Conservation (phyloP, 2,888 invertebrate genomes). For the Dexiosoma caninum region DNA sequence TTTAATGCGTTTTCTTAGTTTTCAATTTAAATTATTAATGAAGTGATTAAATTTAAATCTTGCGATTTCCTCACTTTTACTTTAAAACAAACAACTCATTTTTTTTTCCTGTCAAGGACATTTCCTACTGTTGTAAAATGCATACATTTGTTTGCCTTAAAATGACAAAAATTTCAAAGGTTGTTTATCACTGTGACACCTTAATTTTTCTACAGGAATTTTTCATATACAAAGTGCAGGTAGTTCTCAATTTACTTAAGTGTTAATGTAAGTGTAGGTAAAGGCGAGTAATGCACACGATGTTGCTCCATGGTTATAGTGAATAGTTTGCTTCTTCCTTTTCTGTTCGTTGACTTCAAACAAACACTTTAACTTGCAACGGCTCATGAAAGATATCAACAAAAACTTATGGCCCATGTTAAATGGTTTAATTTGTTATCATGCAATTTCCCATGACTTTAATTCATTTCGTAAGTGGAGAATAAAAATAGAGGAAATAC, state of each 20-base stretch:
- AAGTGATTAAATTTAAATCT: too few species aligned
- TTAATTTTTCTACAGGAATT: slow-evolving; percentile 16
- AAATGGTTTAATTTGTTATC: slow-evolving; percentile 60
- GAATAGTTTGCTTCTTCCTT: neutral
- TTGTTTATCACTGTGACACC: slow-evolving; percentile 20
- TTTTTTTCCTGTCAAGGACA: neutral
- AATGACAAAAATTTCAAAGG: neutral
- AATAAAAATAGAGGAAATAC: neutral
- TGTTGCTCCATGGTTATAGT: neutral
- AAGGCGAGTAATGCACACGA: slow-evolving; percentile 4
- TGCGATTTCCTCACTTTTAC: neutral
- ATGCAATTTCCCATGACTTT: slow-evolving; percentile 48
- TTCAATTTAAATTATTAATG: too few species aligned
- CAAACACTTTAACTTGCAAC: slow-evolving; percentile 40
- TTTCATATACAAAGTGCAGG: slow-evolving; percentile 19
- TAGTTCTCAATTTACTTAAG: neutral
- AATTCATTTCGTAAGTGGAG: slow-evolving; percentile 19
- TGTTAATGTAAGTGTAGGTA: neutral
- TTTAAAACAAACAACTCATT: too few species aligned
- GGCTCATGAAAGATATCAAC: slow-evolving; percentile 52
- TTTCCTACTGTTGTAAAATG: neutral
- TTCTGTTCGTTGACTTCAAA: slow-evolving; percentile 21
- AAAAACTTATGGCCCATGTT: slow-evolving; percentile 55
- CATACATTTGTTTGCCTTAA: neutral
- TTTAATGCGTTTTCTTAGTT: too few species aligned